Evolutionary conservation across 2,113 vertebrate species (phyloP), one percentile per base, ranked within the genome.

Genomic region (Archocentrus centrarchus): DNA sequence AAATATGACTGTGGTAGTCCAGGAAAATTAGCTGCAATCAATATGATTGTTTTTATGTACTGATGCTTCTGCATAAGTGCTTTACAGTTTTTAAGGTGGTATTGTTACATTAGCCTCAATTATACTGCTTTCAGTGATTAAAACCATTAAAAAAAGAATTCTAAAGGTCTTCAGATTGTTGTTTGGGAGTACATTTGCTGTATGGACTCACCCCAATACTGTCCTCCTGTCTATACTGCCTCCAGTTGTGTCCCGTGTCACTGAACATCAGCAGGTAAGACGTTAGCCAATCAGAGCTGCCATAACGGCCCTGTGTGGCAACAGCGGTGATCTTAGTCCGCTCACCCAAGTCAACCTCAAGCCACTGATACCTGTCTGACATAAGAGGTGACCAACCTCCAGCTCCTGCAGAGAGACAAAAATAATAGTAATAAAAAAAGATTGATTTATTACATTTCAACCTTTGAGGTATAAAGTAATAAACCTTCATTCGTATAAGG

Each of bases 361-460:
- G 84, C 97, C 97, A 98, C 53, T 98, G 98, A 70, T 97, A 96
- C 79, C 95, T 94, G 92, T 97, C 97, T 6, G 97, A 98, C 76
- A 96, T 87, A 85, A 96, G 92, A 13, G 98, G 98, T 83, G 97
- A 97, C 98, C 98, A 98, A 47, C 98, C 98, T 88, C 98, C 98
- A 77, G 98, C 98, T 92, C 98, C 98, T 98, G 92, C 20, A 91
- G 81, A 24, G 18, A 41, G 6, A 86, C n/a, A 68, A 35, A n/a
- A 17, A 35, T 37, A 11, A 68, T 5, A 62, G 22, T 55, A 15
- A 32, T 15, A 7, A 47, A 63, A 27, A 15, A 41, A 18, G 6
- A 59, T 7, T 68, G n/a, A 57, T 60, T 62, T 53, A 13, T 85
- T 62, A 73, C 1, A 64, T 77, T 50, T 60, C 57, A 64, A 20